Conservation (phyloP, 2,797 vertebrate species). For the Muraenolepis orangiensis region DNA sequence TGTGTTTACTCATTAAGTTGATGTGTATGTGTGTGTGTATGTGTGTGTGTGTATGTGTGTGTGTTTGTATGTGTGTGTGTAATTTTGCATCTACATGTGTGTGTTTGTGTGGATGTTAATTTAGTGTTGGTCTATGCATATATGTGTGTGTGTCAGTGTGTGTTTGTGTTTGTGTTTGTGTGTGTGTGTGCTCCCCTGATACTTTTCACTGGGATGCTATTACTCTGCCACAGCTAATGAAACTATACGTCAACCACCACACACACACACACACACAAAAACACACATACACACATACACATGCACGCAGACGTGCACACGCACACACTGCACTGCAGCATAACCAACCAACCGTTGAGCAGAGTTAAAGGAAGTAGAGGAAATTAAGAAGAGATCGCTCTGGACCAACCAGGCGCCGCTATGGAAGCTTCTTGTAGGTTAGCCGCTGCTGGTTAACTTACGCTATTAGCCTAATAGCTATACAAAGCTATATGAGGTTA, state of each 20-base stretch:
- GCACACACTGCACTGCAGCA: conserved; percentile 58
- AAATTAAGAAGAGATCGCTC: background rate
- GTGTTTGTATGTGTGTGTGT: conserved; percentile 16
- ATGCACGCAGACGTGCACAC: conserved; percentile 17
- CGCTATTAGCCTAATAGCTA: background rate
- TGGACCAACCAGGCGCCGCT: background rate
- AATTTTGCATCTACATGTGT: conserved; percentile 17
- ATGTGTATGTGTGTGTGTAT: conserved; percentile 40
- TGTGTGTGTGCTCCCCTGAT: conserved; percentile 49
- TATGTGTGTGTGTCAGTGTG: background rate
- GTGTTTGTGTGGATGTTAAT: conserved; percentile 21
- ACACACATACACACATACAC: conserved; percentile 24
- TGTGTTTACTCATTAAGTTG: conserved; percentile 25
- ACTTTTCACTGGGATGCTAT: conserved; percentile 58
- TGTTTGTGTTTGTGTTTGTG: conserved; percentile 2
- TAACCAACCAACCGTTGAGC: conserved; percentile 41
- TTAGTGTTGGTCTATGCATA: background rate
- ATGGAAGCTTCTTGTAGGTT: background rate
- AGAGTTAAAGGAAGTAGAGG: conserved; percentile 26
- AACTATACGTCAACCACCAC: conserved; percentile 63
- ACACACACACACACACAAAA: conserved; percentile 28
- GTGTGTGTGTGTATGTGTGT: conserved; percentile 38
- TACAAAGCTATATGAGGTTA: background rate
- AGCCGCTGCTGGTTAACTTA: background rate
- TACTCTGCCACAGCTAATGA: conserved; percentile 69